These are phyloP conservation scores for Drosophila nikananu DNA, from an alignment of 1,140 invertebrate species.

Conservation along the genomic window DNA sequence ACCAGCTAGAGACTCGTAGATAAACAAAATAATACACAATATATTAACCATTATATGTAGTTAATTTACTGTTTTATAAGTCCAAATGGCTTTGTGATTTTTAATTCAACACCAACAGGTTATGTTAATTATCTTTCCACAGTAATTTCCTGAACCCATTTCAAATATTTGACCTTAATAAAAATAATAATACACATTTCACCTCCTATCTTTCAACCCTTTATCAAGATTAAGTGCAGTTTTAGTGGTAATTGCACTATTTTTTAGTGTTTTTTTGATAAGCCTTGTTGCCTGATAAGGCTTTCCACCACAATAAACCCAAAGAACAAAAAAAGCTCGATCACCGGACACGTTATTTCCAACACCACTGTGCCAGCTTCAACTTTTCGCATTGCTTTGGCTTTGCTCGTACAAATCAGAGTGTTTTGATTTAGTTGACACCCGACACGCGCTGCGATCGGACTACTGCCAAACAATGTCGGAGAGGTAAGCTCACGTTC, in stretches of 20 bases:
- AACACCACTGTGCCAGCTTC: constrained; percentile 29
- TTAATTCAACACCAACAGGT: neutral
- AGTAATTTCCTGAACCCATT: too few relatives aligned
- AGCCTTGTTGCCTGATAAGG: constrained; percentile 13
- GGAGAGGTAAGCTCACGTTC: constrained; percentile 27
- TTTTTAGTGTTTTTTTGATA: neutral
- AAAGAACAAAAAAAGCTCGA: constrained; percentile 25
- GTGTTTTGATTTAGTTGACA: constrained; percentile 37
- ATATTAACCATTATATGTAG: neutral
- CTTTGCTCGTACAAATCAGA: neutral
- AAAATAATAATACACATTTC: neutral
- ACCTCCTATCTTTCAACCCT: neutral
- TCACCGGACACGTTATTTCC: constrained; percentile 20
- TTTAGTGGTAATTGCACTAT: neutral
- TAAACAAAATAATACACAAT: neutral
- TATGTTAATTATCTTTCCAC: too few relatives aligned
- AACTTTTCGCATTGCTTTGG: constrained; percentile 28
- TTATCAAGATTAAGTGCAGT: too few relatives aligned
- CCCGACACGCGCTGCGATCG: constrained; percentile 11
- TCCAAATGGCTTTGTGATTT: neutral
- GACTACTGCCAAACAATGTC: constrained; percentile 38
- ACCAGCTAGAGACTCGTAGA: too few relatives aligned
- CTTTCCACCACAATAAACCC: neutral
- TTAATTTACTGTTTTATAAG: neutral
- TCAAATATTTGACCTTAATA: neutral